phyloP scores from a whole-genome alignment of 2,113 vertebrate genomes.

The Melanostigma gelatinosum region DNA sequence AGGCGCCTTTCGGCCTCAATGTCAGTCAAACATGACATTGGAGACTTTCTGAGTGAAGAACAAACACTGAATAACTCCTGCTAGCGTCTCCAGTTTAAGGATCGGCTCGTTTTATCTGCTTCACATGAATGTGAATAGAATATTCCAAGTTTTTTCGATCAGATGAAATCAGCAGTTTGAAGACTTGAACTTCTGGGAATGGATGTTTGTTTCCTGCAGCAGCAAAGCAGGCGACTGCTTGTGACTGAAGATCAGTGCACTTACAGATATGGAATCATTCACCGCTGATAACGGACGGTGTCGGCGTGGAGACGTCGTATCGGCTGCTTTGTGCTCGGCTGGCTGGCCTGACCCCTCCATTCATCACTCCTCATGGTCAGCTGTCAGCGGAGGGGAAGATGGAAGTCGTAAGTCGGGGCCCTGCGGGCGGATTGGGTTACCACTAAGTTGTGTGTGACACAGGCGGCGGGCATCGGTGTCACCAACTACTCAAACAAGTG shows the following conservation, averaged over 20 bases:
- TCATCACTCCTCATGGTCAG: slow-evolving; percentile 75
- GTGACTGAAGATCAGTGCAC: background rate
- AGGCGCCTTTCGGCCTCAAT: background rate
- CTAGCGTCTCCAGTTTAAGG: background rate
- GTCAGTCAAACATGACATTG: no score
- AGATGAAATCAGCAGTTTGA: background rate
- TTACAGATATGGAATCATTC: background rate
- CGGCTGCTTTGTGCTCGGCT: slow-evolving; percentile 39
- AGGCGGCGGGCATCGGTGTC: slow-evolving; percentile 72
- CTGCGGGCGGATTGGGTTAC: slow-evolving; percentile 62
- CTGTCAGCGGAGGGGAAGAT: slow-evolving; percentile 70
- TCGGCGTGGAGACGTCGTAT: background rate
- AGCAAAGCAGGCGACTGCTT: background rate
- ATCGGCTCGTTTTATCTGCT: background rate
- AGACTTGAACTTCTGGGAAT: background rate
- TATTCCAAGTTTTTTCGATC: background rate
- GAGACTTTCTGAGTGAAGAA: background rate
- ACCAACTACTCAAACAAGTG: slow-evolving; percentile 64
- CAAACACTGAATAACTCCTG: background rate
- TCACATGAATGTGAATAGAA: background rate
- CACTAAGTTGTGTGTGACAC: slow-evolving; percentile 74
- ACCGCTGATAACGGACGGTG: background rate
- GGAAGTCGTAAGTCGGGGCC: slow-evolving; percentile 72
- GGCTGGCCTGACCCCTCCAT: slow-evolving; percentile 64
- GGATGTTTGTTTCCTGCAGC: background rate